phyloP scores from a whole-genome alignment of 1,140 invertebrate species.

The Bombus waltoni region DNA sequence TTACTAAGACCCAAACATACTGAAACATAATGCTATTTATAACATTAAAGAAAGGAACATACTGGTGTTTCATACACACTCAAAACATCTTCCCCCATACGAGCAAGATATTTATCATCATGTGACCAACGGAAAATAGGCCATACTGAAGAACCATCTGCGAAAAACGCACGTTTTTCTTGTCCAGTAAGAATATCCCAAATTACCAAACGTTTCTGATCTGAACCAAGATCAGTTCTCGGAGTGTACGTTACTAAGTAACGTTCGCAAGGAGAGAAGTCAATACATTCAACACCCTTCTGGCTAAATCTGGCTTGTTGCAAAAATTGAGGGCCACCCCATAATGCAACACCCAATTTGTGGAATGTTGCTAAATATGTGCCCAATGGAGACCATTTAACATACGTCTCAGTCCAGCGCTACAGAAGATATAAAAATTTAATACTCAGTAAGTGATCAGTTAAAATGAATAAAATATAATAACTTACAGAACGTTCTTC shows the following conservation, averaged over 20 bases:
- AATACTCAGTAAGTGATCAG: not conserved
- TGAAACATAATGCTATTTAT: not conserved
- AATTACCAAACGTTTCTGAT: conserved; percentile 91
- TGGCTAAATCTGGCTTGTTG: conserved; percentile 97
- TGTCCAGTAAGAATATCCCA: conserved; percentile 97
- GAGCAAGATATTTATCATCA: conserved; percentile 98
- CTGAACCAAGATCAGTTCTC: conserved; percentile 85
- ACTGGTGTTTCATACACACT: conserved; percentile 98
- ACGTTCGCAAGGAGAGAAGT: conserved; percentile 99
- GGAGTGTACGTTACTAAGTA: conserved; percentile 97
- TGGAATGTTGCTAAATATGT: conserved; percentile 98
- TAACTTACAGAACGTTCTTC: conserved; percentile 91
- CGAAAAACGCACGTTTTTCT: conserved; percentile 95
- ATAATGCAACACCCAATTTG: conserved; percentile 96
- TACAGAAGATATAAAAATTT: conserved; percentile 73
- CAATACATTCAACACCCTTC: conserved; percentile 95
- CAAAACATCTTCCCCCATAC: conserved; percentile 92
- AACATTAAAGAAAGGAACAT: conserved; percentile 64
- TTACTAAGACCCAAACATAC: not conserved
- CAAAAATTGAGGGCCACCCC: conserved; percentile 97
- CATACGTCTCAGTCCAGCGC: conserved; percentile 97
- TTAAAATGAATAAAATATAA: conserved; percentile 1
- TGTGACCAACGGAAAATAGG: conserved; percentile 98
- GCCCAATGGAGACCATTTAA: conserved; percentile 98
- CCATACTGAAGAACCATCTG: conserved; percentile 92